Conservation (phyloP, 1,140 invertebrate genomes). For the Drosophila nikananu region DNA sequence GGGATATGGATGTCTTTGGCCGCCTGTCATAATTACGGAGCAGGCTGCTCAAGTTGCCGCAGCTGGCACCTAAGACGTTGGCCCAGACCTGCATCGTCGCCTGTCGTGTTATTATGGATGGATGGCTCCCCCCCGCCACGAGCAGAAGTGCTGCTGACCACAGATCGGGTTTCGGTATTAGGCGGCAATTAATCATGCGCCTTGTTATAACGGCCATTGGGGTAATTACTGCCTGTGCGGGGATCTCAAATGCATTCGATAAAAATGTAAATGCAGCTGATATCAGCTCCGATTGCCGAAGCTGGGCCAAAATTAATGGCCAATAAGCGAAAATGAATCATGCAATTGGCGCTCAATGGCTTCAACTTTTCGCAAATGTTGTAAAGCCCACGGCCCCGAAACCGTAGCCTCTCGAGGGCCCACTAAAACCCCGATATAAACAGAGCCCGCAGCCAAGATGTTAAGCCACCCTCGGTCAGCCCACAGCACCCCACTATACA, state of each 20-base stretch:
- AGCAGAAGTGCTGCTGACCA: constrained; percentile 20
- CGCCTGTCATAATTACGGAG: constrained; percentile 68
- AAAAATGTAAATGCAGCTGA: constrained; percentile 67
- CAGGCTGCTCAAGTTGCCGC: constrained; percentile 58
- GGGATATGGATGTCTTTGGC: constrained; percentile 24
- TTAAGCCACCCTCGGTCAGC: constrained; percentile 26
- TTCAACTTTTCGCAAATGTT: constrained; percentile 54
- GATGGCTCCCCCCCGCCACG: neutral
- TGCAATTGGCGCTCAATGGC: constrained; percentile 66
- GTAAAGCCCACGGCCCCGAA: constrained; percentile 30
- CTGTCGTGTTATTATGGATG: constrained; percentile 46
- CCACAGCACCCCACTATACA: constrained; percentile 18
- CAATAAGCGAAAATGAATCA: constrained; percentile 75
- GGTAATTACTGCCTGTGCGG: constrained; percentile 64
- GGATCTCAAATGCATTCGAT: constrained; percentile 67
- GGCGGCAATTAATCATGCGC: constrained; percentile 70
- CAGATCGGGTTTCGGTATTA: constrained; percentile 75
- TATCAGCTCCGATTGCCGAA: constrained; percentile 19
- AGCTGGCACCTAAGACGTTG: constrained; percentile 37
- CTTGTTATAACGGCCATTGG: constrained; percentile 43
- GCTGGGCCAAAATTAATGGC: constrained; percentile 67
- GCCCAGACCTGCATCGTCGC: constrained; percentile 28
- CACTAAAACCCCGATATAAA: constrained; percentile 80
- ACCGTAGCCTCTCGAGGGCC: constrained; percentile 58
- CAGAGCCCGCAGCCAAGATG: constrained; percentile 65